Base-by-base conservation (phyloP, 2,888 invertebrate species). In the Lasioglossum pauxillum region DNA sequence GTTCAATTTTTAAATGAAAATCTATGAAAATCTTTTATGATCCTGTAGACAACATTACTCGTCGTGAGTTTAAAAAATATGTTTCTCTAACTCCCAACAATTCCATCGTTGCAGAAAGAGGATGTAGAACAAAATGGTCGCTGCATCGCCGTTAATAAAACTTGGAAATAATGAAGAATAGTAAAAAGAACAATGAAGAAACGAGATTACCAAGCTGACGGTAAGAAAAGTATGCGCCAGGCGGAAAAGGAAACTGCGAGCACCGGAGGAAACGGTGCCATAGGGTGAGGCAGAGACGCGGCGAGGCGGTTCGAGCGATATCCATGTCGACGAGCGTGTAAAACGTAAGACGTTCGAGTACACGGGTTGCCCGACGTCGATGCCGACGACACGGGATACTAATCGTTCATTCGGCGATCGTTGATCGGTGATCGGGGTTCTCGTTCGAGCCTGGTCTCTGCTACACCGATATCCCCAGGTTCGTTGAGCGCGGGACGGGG, bases 361-460 rank as follows among this genome's bases (percentile, higher is more conserved):
- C 78, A 79, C 91, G 89, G 90, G 92, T 92, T 73, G 85, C 80
- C 89, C 83, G 88, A 90, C 90, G 92, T 92, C 92, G 82, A 86
- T 84, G 83, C 84, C 83, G 91, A 90, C 89, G 94, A 94, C 93
- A 94, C 92, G 93, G 91, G 93, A 95, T 94, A 95, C 94, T 94
- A 95, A 94, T 95, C 94, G 94, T 89, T 94, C 93, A 93, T 92
- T 94, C 93, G 92, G 92, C 91, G 90, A 90, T 91, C 84, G 85
- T 83, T 91, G 93, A 93, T 93, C 93, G 91, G 90, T 91, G 90
- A 89, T 90, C 85, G 77, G 85, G 78, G 84, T 76, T 75, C 83
- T 82, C 49, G n/a, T 38, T 76, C 79, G 82, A 38, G 73, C 75
- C 80, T 49, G 23, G 75, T 53, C 75, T 80, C 57, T 60, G 12